Conservation (phyloP, 2,888 invertebrate genomes). For the Drosophila helvetica region DNA sequence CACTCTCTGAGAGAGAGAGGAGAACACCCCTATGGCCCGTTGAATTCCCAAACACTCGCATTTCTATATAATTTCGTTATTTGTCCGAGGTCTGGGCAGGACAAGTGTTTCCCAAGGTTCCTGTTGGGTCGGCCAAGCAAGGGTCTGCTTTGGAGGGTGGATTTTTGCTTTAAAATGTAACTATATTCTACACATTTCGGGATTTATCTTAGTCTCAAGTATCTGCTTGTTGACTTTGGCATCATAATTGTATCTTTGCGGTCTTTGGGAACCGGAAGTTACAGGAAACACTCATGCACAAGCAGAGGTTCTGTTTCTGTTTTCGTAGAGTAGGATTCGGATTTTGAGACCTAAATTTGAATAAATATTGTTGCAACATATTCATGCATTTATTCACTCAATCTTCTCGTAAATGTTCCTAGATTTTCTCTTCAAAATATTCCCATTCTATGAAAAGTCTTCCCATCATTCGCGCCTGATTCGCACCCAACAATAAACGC, state of each 20-base stretch:
- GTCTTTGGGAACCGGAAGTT: constrained; percentile 42
- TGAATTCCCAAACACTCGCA: constrained; percentile 63
- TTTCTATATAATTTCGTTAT: constrained; percentile 78
- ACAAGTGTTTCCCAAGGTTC: constrained; percentile 74
- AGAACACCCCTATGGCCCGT: constrained; percentile 26
- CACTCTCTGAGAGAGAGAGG: too few species aligned
- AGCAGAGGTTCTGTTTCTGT: background rate
- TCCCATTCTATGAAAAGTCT: background rate
- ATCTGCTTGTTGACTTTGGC: constrained; percentile 42
- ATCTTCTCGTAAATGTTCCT: background rate
- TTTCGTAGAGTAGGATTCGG: background rate
- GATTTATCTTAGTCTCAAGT: constrained; percentile 40
- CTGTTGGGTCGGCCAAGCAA: constrained; percentile 45
- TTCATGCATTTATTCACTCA: background rate
- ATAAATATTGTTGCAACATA: background rate
- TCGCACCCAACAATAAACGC: constrained; percentile 14
- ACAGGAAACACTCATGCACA: background rate
- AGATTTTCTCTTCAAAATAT: background rate
- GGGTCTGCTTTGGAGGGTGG: constrained; percentile 1
- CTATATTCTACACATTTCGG: constrained; percentile 5
- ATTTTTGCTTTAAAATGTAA: constrained; percentile 24
- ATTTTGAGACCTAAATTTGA: background rate
- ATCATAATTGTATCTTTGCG: constrained; percentile 31
- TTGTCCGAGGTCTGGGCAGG: constrained; percentile 65
- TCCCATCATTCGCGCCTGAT: constrained; percentile 31